Evolutionary conservation across 2,113 vertebrate genomes (phyloP), one percentile per base, ranked within the genome.

Genomic region (Brachirus orientalis): DNA sequence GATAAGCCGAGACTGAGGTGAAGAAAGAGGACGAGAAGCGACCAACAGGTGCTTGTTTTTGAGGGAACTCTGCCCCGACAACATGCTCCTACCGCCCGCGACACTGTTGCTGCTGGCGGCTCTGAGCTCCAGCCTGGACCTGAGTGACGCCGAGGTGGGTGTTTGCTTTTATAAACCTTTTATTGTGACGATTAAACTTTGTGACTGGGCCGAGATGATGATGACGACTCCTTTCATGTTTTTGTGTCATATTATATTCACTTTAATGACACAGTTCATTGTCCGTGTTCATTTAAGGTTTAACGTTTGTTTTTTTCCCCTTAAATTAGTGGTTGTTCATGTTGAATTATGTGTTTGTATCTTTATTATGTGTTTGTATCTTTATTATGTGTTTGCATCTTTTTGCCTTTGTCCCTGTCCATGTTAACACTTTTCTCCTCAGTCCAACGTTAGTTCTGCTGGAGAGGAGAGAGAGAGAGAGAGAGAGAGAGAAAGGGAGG

Each of bases 131-230:
- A 72, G n/a, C 12, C 18, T 88, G 8, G 65, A 90, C 58, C 63
- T 56, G 45, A 72, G 82, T 14, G 50, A 18, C 48, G 87, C 92
- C 47, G 89, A 93, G 90, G 93, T 94, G 60, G 88, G 92, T 37
- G 33, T n/a, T n/a, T n/a, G n/a, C n/a, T n/a, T n/a, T 28, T 28
- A 28, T 28, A 6, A 28, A 1, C 3, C 28, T 28, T 28, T 28
- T 3, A 28, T 28, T 28, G 6, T 28, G 28, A 28, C 6, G 3
- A 28, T 48, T 48, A 5, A 41, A 9, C 35, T 66, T 19, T 55
- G n/a, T 3, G 12, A n/a, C n/a, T n/a, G n/a, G n/a, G n/a, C n/a
- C n/a, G n/a, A n/a, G n/a, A n/a, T n/a, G n/a, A n/a, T n/a, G n/a
- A n/a, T n/a, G n/a, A n/a, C 57, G 18, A 41, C 10, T 28, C 28